phyloP scores from a whole-genome alignment of 2,888 invertebrate genomes.

The Thymelicus acteon region DNA sequence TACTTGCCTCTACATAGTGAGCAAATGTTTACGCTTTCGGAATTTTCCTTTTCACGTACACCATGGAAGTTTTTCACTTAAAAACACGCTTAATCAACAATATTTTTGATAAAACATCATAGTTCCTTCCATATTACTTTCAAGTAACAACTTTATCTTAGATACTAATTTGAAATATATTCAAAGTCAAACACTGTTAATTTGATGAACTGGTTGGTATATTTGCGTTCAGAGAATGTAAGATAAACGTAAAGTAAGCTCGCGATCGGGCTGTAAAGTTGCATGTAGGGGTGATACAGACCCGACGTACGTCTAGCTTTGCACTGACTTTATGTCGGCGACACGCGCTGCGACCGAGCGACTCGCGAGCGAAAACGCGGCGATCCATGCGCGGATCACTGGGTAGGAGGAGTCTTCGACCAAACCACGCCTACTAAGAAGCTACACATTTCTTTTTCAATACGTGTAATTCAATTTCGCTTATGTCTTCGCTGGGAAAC shows the following conservation, averaged over 20 bases:
- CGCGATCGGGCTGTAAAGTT: slow-evolving; percentile 65
- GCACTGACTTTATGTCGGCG: slow-evolving; percentile 62
- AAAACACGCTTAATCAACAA: slow-evolving; percentile 56
- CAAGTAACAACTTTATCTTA: slow-evolving; percentile 47
- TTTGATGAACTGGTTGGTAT: slow-evolving; percentile 47
- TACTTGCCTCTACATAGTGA: slow-evolving; percentile 24
- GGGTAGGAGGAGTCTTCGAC: slow-evolving; percentile 77
- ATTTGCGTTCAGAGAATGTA: slow-evolving; percentile 46
- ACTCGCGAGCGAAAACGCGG: slow-evolving; percentile 63
- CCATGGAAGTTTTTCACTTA: slow-evolving; percentile 66
- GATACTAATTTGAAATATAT: slow-evolving; percentile 60
- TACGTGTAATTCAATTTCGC: slow-evolving; percentile 85
- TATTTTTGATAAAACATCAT: slow-evolving; percentile 55
- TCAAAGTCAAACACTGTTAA: slow-evolving; percentile 60
- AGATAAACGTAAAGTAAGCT: slow-evolving; percentile 56
- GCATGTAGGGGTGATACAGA: slow-evolving; percentile 58
- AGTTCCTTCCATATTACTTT: slow-evolving; percentile 55
- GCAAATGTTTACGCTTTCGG: neutral
- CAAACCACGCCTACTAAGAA: slow-evolving; percentile 83
- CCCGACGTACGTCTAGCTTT: slow-evolving; percentile 55
- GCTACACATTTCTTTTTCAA: slow-evolving; percentile 85
- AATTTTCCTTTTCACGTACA: slow-evolving; percentile 60
- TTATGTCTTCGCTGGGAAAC: slow-evolving; percentile 85
- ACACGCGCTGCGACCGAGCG: slow-evolving; percentile 57
- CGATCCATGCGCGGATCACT: slow-evolving; percentile 78